Evolutionary conservation across 2,797 vertebrate genomes (phyloP), one percentile per base, ranked within the genome.

Genomic region (Scolopax rusticola): DNA sequence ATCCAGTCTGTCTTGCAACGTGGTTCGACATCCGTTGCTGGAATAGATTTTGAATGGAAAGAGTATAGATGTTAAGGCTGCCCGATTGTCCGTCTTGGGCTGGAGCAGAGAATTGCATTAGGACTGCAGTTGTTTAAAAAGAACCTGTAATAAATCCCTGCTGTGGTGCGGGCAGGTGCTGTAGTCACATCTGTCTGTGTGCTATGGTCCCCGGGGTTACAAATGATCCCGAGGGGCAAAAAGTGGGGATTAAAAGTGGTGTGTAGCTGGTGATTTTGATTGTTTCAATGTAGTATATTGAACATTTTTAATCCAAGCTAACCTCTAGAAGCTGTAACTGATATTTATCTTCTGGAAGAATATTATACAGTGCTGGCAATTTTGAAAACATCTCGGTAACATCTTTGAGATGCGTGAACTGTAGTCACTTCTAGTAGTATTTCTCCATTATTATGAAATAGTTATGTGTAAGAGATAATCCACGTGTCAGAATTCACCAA

Each of bases 101-200:
- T 59, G 96, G 59, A 75, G 80, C 85, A 94, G 65, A 50, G 64
- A 84, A 78, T 93, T 95, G 71, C 45, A 30, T 91, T 68, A 93
- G 86, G 84, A 18, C 59, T 64, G 69, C 32, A 61, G 54, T 65
- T 27, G 27, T 95, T 95, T 95, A 21, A 79, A 96, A 89, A 53
- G 24, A 87, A 43, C 25, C 24, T 32, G 13, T 65, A 95, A 77
- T 92, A 95, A 96, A 95, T 95, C 70, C 41, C 64, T n/a, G 6
- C 67, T 91, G n/a, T 61, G 20, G 21, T 76, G 86, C 64, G 65
- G 83, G 56, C 0, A 15, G 75, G 47, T n/a, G 61, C 57, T 57
- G 47, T 12, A 59, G 56, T 74, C 89, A 87, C 57, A 59, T 45
- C 48, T 82, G 12, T 68, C 77, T 38, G 84, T 50, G 43, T 61